Percentiles rank a stretch among this genome's conserved stretches.
Evolutionary conservation across 1,140 invertebrate genomes (phyloP).

Genomic region (Neodiprion pinetum): DNA sequence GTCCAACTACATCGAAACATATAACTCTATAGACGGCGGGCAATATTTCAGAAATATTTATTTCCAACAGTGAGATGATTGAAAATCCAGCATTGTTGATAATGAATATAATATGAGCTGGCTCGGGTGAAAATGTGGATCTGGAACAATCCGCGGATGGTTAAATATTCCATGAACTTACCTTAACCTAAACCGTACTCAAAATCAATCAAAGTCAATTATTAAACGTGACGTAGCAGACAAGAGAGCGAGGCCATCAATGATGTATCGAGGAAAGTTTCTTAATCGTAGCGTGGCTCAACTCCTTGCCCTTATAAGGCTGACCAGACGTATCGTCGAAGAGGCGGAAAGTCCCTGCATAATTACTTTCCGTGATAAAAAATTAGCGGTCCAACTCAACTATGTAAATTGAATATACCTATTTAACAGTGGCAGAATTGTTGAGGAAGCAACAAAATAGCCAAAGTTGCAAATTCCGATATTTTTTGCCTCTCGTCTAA

Average conservation of each 20-base stretch:
- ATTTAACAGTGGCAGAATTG: too few species aligned
- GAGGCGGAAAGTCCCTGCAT: neutral
- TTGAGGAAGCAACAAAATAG: too few species aligned
- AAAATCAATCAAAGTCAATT: constrained; percentile 4
- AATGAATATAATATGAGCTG: neutral
- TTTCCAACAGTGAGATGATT: neutral
- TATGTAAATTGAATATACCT: too few species aligned
- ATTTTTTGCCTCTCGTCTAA: too few species aligned
- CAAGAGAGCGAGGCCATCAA: neutral
- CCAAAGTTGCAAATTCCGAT: too few species aligned
- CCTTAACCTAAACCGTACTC: neutral
- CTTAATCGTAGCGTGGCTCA: neutral
- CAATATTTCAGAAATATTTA: too few species aligned
- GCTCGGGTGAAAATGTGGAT: neutral
- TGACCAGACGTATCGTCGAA: neutral
- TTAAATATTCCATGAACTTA: constrained; percentile 4
- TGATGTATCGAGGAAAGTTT: neutral
- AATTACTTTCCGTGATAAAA: neutral
- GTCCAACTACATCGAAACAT: too few species aligned
- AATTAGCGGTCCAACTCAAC: neutral
- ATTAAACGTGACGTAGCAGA: constrained; percentile 1
- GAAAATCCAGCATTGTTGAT: neutral
- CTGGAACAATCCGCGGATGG: neutral
- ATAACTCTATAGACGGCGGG: too few species aligned
- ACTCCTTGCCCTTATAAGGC: neutral